These are phyloP conservation scores for Matsumurasca onukii DNA, from an alignment of 1,140 invertebrate genomes.

Conservation along the genomic window DNA sequence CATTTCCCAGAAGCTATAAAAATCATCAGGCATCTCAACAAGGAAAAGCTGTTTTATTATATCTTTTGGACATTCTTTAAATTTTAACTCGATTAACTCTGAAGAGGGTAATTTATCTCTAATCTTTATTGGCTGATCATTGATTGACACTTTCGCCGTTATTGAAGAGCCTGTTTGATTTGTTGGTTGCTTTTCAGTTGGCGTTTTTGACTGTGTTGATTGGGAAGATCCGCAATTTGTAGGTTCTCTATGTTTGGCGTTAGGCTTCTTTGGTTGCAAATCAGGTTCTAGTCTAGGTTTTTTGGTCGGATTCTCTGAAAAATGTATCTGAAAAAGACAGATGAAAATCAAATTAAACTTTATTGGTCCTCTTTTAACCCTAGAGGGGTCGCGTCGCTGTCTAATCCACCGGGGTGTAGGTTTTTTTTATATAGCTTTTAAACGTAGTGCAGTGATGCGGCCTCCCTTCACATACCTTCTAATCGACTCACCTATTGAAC, in stretches of 20 bases:
- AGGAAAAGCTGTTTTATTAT: conserved; percentile 73
- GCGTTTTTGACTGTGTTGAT: conserved; percentile 38
- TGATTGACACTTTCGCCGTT: not conserved
- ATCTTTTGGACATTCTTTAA: not conserved
- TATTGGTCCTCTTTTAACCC: too few relatives aligned
- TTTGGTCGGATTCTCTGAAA: too few relatives aligned
- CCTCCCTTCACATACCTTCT: too few relatives aligned
- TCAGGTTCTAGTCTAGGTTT: too few relatives aligned
- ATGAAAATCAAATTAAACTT: too few relatives aligned
- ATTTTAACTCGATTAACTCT: not conserved
- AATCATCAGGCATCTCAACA: conserved; percentile 86
- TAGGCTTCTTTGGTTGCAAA: too few relatives aligned
- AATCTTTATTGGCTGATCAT: not conserved
- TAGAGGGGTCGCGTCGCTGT: too few relatives aligned
- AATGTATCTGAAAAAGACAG: too few relatives aligned
- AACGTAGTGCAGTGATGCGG: too few relatives aligned
- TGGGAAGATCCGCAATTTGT: not conserved
- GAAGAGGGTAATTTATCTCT: conserved; percentile 7
- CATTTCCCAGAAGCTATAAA: conserved; percentile 82
- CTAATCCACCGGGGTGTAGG: too few relatives aligned
- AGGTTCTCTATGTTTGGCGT: not conserved
- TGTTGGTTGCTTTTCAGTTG: conserved; percentile 39
- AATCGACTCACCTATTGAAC: too few relatives aligned
- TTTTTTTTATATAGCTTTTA: too few relatives aligned
- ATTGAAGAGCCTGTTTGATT: not conserved